Percentiles rank a stretch among this genome's conserved stretches.
Conservation (phyloP, 1,140 invertebrate genomes). For the Caerostris extrusa region DNA sequence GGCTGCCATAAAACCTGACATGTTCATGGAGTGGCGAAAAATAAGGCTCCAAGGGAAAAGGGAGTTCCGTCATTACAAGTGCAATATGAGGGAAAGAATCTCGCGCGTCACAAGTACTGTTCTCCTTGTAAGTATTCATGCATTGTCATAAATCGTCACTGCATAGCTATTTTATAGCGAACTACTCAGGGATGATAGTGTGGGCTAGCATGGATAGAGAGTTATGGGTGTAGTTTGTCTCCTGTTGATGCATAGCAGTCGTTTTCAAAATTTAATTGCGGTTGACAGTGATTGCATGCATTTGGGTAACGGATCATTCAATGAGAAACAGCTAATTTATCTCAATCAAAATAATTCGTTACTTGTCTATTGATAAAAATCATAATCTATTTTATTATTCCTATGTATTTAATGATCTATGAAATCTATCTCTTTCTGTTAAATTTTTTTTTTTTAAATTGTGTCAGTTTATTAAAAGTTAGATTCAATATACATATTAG, state of each 20-base stretch:
- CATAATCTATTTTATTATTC: too few species aligned
- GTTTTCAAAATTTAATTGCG: too few species aligned
- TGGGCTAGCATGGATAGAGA: neutral
- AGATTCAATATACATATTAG: too few species aligned
- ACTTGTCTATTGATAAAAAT: too few species aligned
- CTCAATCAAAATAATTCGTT: too few species aligned
- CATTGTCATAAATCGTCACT: neutral
- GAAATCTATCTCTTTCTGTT: too few species aligned
- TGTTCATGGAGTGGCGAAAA: conserved; percentile 26
- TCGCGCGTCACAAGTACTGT: neutral
- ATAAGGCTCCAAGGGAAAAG: neutral
- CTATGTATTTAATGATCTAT: too few species aligned
- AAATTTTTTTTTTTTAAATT: too few species aligned
- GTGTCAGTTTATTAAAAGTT: too few species aligned
- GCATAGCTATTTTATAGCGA: neutral
- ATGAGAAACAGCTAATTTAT: too few species aligned
- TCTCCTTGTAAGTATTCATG: neutral
- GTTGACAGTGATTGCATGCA: too few species aligned
- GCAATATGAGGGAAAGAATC: neutral
- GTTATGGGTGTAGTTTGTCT: neutral
- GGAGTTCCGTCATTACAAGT: neutral
- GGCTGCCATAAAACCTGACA: neutral
- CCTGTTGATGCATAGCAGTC: neutral
- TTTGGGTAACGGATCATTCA: too few species aligned
- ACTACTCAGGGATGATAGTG: neutral